A percentile compares a stretch with the other conserved stretches of the same genome.
Evolutionary conservation across 2,113 vertebrate genomes (phyloP).

Genomic region (Mungos mungo): DNA sequence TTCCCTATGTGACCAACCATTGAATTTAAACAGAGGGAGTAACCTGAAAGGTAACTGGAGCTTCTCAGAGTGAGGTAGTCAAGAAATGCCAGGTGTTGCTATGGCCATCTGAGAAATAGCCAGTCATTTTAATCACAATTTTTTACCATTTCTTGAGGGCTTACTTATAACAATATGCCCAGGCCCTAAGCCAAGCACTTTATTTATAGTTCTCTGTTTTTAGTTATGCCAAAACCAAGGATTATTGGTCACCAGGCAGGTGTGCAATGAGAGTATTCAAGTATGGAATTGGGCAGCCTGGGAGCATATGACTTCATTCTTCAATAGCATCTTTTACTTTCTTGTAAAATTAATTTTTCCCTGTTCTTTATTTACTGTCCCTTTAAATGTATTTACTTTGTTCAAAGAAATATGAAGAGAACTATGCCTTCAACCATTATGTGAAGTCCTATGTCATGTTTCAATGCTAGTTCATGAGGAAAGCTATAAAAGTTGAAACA

Average conservation of each 20-base stretch:
- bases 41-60: neutral
- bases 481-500: constrained; percentile 55
- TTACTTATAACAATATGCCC: constrained; percentile 40
- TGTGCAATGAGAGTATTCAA: constrained; percentile 24
- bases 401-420: constrained; percentile 44
- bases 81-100: neutral
- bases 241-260: constrained; percentile 44
- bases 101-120: constrained; percentile 16
- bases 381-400: constrained; percentile 9
- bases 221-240: constrained; percentile 29
- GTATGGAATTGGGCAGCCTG: neutral
- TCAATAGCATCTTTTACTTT: neutral
- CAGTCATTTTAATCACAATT: constrained; percentile 26
- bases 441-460: constrained; percentile 1
- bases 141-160: constrained; percentile 24
- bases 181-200: constrained; percentile 47
- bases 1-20: neutral
- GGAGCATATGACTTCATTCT: neutral
- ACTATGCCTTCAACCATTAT: constrained; percentile 15
- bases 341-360: neutral
- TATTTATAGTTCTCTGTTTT: constrained; percentile 66
- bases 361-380: neutral
- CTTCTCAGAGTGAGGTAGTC: neutral
- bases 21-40: constrained; percentile 26
- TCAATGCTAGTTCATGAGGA: constrained; percentile 39